Base-by-base conservation (phyloP, 2,888 invertebrate genomes). In the Mesoligia furuncula region DNA sequence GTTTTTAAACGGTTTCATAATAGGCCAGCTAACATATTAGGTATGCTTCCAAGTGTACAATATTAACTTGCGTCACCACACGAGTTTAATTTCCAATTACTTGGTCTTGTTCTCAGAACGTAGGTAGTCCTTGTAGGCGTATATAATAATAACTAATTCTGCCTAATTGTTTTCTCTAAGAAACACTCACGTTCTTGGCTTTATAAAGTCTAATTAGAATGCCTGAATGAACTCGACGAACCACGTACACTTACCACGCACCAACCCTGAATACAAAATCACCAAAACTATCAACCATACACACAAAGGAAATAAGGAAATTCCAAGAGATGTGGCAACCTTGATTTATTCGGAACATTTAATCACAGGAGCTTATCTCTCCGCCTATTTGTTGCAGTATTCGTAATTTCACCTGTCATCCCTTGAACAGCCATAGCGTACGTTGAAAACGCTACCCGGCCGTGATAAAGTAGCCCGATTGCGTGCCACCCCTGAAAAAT, bases 331-430 rank as follows among this genome's bases (percentile, higher is more conserved):
- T 45, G 59, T 72, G 65, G 54, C 79, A 64, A 31, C 64, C 39
- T 61, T 86, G 88, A 91, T 91, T 90, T 91, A 91, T 91, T 87
- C 75, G 80, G 72, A 75, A 79, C 89, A 88, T 90, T 91, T 90
- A 90, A 91, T 91, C 91, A 91, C 87, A 85, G 64, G 62, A 86
- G 88, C 83, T 88, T 88, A 90, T 91, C 90, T 89, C 81, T 73
- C 76, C 80, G 85, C 82, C 87, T 88, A 90, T 91, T 86, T 81
- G 84, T 88, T 89, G 88, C 85, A 87, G 86, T 89, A 89, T 90
- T 89, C 87, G 89, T 89, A 89, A 90, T 91, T 90, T 86, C 76
- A 90, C 88, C 88, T 90, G 90, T 91, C 92, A 85, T 82, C 84
- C 81, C 77, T 84, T 87, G 85, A 88, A 89, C 84, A 87, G 88